Percentiles rank a stretch among this genome's conserved stretches.
Conservation (phyloP, 2,797 vertebrate species). For the Pteronotus mesoamericanus region DNA sequence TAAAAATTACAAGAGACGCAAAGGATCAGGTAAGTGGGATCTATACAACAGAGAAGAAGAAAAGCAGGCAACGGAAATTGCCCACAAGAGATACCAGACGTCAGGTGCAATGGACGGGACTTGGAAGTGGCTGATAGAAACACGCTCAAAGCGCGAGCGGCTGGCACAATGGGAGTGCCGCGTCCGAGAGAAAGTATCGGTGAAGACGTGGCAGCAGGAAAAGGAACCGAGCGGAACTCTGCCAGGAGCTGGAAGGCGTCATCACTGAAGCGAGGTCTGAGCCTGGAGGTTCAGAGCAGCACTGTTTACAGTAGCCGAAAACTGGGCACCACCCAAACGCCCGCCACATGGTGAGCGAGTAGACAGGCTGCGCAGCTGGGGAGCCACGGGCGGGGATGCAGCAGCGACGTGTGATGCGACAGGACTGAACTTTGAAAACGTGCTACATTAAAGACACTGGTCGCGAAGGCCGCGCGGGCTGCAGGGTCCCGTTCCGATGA, state of each 20-base stretch:
- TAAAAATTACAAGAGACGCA: not conserved
- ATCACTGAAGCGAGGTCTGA: no score
- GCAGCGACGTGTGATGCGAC: not conserved
- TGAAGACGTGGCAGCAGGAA: no score
- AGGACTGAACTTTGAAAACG: not conserved
- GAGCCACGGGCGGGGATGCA: no score
- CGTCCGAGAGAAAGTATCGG: not conserved
- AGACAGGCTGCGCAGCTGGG: no score
- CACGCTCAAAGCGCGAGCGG: fast-evolving
- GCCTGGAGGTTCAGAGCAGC: no score
- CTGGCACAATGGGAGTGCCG: no score
- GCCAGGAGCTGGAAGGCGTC: no score
- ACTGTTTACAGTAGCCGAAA: fast-evolving
- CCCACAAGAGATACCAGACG: not conserved
- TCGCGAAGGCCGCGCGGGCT: not conserved
- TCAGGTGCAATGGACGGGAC: not conserved
- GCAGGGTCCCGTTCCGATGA: not conserved
- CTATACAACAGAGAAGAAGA: not conserved
- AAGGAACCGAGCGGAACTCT: no score
- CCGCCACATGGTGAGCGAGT: no score
- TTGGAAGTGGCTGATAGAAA: not conserved
- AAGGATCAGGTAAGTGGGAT: not conserved
- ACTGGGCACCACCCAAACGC: no score
- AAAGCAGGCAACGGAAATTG: not conserved
- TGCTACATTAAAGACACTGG: not conserved